These are phyloP conservation scores for Ciconia boyciana DNA, from an alignment of 2,113 vertebrate genomes.

Conservation along the genomic window DNA sequence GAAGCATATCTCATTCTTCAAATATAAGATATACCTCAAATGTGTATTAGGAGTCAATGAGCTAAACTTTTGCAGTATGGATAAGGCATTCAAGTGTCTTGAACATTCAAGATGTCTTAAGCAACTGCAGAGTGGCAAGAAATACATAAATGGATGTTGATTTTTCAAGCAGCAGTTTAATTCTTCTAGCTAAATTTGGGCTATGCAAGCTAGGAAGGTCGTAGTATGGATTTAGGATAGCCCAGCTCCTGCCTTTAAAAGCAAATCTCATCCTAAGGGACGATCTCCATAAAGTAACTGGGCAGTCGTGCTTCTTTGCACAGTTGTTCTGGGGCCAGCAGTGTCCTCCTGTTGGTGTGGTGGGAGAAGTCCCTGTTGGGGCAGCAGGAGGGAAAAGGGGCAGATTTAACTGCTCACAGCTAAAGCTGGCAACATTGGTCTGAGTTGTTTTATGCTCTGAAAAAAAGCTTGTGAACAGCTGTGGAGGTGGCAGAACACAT, in stretches of 20 bases:
- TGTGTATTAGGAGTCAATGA: neutral
- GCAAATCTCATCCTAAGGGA: neutral
- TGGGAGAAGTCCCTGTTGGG: neutral
- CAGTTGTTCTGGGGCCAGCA: neutral
- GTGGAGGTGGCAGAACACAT: neutral
- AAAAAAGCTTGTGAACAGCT: neutral
- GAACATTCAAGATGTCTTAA: neutral
- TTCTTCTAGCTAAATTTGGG: neutral
- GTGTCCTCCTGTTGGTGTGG: neutral
- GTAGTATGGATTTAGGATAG: neutral
- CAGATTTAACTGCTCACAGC: neutral
- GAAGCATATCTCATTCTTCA: neutral
- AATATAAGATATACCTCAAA: neutral
- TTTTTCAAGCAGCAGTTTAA: neutral
- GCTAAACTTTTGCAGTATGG: accelerated
- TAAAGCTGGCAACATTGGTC: neutral
- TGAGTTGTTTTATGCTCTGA: neutral
- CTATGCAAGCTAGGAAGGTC: neutral
- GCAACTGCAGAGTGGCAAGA: neutral
- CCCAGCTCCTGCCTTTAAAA: neutral
- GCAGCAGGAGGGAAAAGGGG: neutral
- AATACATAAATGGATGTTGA: neutral
- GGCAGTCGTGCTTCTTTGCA: neutral
- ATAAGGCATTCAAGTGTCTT: neutral
- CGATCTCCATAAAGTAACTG: neutral